Evolutionary conservation across 2,888 invertebrate species (phyloP), one percentile per base, ranked within the genome.

Genomic region (Emmelina monodactyla): DNA sequence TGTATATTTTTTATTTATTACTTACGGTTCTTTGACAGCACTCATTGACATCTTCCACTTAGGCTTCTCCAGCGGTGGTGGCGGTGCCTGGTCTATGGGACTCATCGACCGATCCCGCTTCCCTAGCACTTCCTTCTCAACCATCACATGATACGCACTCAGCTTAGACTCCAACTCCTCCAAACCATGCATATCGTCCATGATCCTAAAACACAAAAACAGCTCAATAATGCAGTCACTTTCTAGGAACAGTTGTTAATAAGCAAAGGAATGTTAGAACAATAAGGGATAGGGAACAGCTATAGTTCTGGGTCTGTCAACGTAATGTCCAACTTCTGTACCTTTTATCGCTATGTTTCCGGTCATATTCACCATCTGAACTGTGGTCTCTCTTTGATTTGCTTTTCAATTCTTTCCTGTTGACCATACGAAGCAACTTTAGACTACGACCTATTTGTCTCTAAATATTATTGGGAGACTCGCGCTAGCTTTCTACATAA

Each of bases 121-220:
- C 63, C 53, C 81, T 61, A 72, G 61, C 41, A 67, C 67, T 42
- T 76, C 78, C 67, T 89, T 89, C 55, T 89, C 89, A 40, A 90
- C 84, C 69, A 87, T 86, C 45, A 88, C 88, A 67, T 90, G 90
- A 72, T 89, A 90, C 31, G 89, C 89, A 67, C 82, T 87, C 51
- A 91, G 75, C 58, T 89, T 90, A 1, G 88, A 87, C 66, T 90
- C 88, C 53, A 91, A 66, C 58, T 90, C 89, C 53, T 88, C 88
- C 40, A 90, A 73, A 52, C 89, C 89, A 32, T 89, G 88, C 62
- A 90, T 80, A 49, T 84, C 86, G 46, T 86, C 86, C 51, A 87
- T 67, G 51, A 85, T 80, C 54, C 86, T 85, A 53, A n/a, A n/a
- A n/a, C n/a, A n/a, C n/a, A n/a, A n/a, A n/a, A n/a, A n/a, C n/a